phyloP scores from a whole-genome alignment of 2,888 invertebrate species.

The Euphydryas editha region DNA sequence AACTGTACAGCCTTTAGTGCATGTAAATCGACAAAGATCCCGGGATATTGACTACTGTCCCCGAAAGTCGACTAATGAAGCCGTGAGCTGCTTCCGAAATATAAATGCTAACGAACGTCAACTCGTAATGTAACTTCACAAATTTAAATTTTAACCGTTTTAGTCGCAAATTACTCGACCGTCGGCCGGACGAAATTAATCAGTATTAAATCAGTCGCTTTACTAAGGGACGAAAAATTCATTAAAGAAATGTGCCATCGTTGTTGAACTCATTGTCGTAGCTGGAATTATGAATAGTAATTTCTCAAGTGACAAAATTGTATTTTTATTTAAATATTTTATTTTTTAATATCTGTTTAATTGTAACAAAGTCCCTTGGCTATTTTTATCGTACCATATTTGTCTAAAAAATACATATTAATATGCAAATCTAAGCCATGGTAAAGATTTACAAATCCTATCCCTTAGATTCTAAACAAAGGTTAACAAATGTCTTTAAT shows the following conservation, averaged over 20 bases:
- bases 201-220: slow-evolving; percentile 16
- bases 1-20: no score
- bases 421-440: no score
- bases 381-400: not conserved
- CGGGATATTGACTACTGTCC: not conserved
- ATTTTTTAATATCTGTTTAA: not conserved
- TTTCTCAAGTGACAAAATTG: not conserved
- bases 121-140: not conserved
- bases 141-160: slow-evolving; percentile 14
- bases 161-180: slow-evolving; percentile 12
- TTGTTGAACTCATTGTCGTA: not conserved
- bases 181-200: slow-evolving; percentile 19
- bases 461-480: no score
- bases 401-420: no score
- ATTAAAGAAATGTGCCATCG: slow-evolving; percentile 13
- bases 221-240: slow-evolving; percentile 9
- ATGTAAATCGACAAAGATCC: not conserved
- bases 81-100: not conserved
- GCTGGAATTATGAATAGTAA: not conserved
- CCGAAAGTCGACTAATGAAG: not conserved
- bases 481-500: no score
- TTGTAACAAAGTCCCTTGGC: not conserved
- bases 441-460: no score
- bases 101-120: not conserved
- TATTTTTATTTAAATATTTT: not conserved